Base-by-base conservation (phyloP, 2,888 invertebrate genomes). In the Euplagia quadripunctaria region DNA sequence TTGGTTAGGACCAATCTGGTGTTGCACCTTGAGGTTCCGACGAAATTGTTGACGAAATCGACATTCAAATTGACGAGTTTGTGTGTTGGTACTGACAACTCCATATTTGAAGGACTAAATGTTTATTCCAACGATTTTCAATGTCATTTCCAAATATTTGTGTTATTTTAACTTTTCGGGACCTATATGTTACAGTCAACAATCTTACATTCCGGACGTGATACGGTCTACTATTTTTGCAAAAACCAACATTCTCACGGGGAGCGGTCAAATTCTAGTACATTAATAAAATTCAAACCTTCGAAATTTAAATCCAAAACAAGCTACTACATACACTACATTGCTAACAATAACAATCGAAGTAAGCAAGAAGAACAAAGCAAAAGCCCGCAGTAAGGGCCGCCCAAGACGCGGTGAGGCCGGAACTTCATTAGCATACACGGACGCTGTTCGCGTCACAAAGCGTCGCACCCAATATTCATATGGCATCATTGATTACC, bases 381-480 rank as follows among this genome's bases (percentile, higher is more conserved):
- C 68, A 79, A 80, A 80, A 85, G 70, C 73, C 75, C 70, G 78
- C 83, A 76, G 82, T 4, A 63, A 31, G 41, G 69, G 58, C 87
- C 82, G 83, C 81, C 86, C 84, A 85, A 90, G 91, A 89, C 86
- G 87, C 81, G 84, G 86, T 82, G 77, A 87, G 84, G 86, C 84
- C 88, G 90, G 90, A 89, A 86, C 82, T 82, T 82, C 86, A 93
- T 93, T 93, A 91, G 88, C 93, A 93, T 93, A 90, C 86, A 85
- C 87, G 89, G 86, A 85, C 90, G 87, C 88, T 83, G 85, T 91
- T 92, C 88, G 91, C 93, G 92, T 93, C 85, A 92, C 91, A 93
- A 94, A 88, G 87, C 86, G 81, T 83, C 83, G 81, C 86, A 85
- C 83, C 84, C 86, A 86, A 91, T 92, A 92, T 93, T 93, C 92